These are phyloP conservation scores for Acomys russatus DNA, from an alignment of 2,797 vertebrate species.

Conservation along the genomic window DNA sequence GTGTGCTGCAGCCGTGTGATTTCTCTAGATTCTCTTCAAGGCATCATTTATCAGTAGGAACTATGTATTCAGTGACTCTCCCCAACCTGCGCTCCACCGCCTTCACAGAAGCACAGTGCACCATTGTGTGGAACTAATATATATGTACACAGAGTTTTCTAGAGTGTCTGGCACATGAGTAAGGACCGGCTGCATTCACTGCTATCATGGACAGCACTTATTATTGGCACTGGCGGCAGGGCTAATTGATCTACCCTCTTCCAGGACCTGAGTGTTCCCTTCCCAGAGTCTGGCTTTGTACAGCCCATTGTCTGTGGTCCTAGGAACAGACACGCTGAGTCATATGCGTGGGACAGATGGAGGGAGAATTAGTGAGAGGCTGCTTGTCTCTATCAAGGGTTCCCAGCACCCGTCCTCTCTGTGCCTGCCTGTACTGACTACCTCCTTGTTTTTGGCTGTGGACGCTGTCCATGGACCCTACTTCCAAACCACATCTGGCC, in stretches of 20 bases:
- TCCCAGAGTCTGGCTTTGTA: not conserved
- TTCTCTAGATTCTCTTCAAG: conserved; percentile 37
- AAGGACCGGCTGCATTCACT: not conserved
- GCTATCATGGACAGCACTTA: not conserved
- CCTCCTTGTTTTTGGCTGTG: not conserved
- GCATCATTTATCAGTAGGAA: not conserved
- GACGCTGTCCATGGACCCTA: not conserved
- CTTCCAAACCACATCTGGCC: conserved; percentile 15
- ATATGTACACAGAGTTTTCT: not conserved
- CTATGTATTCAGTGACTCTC: not conserved
- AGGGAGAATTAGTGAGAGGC: not conserved
- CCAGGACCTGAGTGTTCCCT: not conserved
- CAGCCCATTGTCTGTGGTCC: not conserved
- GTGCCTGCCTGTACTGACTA: not conserved
- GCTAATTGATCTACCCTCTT: conserved; percentile 30
- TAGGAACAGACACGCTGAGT: not conserved
- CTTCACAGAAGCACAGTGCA: not conserved
- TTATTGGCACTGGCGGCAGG: not conserved
- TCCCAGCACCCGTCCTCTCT: not conserved
- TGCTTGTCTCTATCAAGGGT: not conserved
- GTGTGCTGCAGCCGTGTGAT: not conserved
- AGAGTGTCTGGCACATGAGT: not conserved
- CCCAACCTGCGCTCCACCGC: not conserved
- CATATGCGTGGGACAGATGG: not conserved
- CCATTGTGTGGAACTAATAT: not conserved